Evolutionary conservation across 2,888 invertebrate genomes (phyloP).

Genomic region (Cosmopolites sordidus): DNA sequence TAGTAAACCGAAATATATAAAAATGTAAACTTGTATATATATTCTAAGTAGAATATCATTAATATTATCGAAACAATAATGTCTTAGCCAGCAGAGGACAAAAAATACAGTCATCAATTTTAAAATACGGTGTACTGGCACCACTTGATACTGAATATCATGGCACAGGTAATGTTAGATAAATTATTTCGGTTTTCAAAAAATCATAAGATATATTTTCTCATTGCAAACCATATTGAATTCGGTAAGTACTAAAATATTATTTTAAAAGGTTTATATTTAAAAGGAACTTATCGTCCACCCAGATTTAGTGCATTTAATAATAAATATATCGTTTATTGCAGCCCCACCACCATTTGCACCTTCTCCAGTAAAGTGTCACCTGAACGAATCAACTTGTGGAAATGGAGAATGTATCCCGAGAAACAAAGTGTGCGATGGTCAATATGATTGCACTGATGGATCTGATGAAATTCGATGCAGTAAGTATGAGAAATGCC

Average conservation of each 20-base stretch:
- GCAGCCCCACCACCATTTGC: conserved; percentile 43
- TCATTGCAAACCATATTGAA: too few species aligned
- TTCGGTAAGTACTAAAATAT: neutral
- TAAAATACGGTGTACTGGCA: conserved; percentile 56
- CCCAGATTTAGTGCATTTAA: too few species aligned
- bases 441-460: conserved; percentile 73
- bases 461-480: conserved; percentile 88
- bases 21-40: too few species aligned
- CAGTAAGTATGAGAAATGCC: conserved; percentile 56
- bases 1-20: too few species aligned
- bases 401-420: conserved; percentile 87
- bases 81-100: conserved; percentile 23
- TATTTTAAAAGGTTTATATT: neutral
- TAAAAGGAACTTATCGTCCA: too few species aligned
- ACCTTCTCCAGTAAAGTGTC: conserved; percentile 57
- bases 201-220: too few species aligned
- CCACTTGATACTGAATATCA: conserved; percentile 57
- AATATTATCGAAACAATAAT: too few species aligned
- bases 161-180: conserved; percentile 54
- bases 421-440: conserved; percentile 73
- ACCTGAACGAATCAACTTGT: conserved; percentile 76
- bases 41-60: too few species aligned
- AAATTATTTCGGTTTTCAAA: too few species aligned
- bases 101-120: conserved; percentile 40
- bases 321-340: too few species aligned